Conservation (phyloP, 2,797 vertebrate species). For the Hybognathus amarus region DNA sequence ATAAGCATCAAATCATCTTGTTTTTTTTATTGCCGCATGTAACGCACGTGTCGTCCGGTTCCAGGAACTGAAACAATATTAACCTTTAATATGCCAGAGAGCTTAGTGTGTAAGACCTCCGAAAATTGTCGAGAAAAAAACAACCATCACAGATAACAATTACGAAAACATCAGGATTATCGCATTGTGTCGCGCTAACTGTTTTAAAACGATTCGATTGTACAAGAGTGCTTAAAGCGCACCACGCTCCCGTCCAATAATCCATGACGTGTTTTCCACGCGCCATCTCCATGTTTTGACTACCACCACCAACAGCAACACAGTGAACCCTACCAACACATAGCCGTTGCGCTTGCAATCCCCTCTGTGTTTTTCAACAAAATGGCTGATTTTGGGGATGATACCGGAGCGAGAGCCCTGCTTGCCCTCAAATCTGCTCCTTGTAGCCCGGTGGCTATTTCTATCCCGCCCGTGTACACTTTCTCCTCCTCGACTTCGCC, state of each 20-base stretch:
- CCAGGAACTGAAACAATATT: constrained; percentile 64
- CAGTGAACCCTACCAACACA: constrained; percentile 75
- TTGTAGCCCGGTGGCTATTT: constrained; percentile 84
- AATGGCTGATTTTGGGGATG: constrained; percentile 94
- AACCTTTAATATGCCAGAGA: constrained; percentile 53
- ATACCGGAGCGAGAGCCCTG: constrained; percentile 88
- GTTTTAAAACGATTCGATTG: not conserved
- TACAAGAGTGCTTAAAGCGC: not conserved
- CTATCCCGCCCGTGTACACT: constrained; percentile 75
- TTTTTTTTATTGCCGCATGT: constrained; percentile 63
- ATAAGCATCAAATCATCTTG: not conserved
- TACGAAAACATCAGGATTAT: too few relatives aligned
- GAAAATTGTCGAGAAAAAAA: not conserved
- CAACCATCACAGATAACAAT: not conserved
- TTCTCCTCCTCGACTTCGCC: constrained; percentile 69
- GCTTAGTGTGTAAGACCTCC: constrained; percentile 52
- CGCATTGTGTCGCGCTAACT: not conserved
- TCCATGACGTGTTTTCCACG: constrained; percentile 68
- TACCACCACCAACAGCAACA: constrained; percentile 70
- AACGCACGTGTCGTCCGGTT: constrained; percentile 70
- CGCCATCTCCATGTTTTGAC: constrained; percentile 77
- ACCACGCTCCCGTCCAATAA: not conserved
- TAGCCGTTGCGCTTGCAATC: constrained; percentile 72
- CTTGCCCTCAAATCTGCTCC: constrained; percentile 91
- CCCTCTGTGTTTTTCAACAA: constrained; percentile 64